Percentiles rank a stretch among this genome's conserved stretches.
These are phyloP conservation scores for Anomalospiza imberbis DNA, from an alignment of 2,797 vertebrate species.

Conservation along the genomic window DNA sequence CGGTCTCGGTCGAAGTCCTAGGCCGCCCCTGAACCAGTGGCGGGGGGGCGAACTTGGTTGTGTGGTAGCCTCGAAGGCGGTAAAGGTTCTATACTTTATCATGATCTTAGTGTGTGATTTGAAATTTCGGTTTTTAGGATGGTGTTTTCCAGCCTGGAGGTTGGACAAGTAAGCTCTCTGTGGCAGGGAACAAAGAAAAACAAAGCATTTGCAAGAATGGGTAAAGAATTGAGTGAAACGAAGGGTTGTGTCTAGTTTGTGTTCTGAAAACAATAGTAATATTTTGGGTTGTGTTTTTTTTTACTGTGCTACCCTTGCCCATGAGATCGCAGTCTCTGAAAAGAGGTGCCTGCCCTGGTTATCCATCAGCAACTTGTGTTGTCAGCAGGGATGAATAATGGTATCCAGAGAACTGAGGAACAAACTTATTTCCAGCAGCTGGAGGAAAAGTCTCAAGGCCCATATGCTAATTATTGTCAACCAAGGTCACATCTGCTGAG, in stretches of 20 bases:
- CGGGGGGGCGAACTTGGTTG: not conserved
- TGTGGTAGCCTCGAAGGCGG: not conserved
- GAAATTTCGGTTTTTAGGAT: not conserved
- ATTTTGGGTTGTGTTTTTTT: not conserved
- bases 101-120: not conserved
- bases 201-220: not conserved
- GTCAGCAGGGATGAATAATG: not conserved
- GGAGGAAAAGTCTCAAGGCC: not conserved
- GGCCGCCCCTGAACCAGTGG: not conserved
- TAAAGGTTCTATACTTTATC: not conserved
- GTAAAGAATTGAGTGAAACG: not conserved
- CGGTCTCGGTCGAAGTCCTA: not conserved
- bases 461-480: not conserved
- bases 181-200: not conserved
- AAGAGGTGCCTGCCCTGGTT: not conserved
- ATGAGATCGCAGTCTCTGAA: not conserved
- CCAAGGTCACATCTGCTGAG: not conserved
- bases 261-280: not conserved
- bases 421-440: not conserved
- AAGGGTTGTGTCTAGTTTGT: not conserved
- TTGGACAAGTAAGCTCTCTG: not conserved
- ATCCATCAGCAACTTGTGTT: accelerated
- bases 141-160: not conserved
- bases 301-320: not conserved
- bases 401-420: not conserved